These are phyloP conservation scores for Eupleurogrammus muticus DNA, from an alignment of 2,797 vertebrate genomes.

Conservation along the genomic window DNA sequence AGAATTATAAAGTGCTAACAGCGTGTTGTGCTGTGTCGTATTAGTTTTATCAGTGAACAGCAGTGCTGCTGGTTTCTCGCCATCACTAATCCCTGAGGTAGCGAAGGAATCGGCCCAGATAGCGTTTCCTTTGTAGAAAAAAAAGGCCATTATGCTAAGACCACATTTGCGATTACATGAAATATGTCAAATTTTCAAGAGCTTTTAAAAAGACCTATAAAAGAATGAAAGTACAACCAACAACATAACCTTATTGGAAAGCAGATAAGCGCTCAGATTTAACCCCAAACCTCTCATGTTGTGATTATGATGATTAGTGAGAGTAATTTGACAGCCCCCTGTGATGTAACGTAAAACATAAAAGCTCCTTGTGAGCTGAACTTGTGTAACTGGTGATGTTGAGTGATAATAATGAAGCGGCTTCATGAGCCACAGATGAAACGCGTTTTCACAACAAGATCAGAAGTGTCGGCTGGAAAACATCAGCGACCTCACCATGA, in stretches of 20 bases:
- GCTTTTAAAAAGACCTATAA: not conserved
- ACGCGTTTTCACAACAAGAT: slow-evolving; percentile 44
- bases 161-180: slow-evolving; percentile 2
- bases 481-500: slow-evolving; percentile 50
- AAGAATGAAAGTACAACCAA: not conserved
- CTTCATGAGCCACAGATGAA: slow-evolving; percentile 57
- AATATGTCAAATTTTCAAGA: not conserved
- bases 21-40: not conserved
- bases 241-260: slow-evolving; percentile 18
- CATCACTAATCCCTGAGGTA: slow-evolving; percentile 14
- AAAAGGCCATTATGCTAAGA: not conserved
- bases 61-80: slow-evolving; percentile 9
- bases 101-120: not conserved
- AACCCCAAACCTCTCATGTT: slow-evolving; percentile 47
- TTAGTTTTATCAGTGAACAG: not conserved
- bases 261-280: slow-evolving; percentile 34
- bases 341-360: slow-evolving; percentile 47
- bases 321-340: slow-evolving; percentile 29
- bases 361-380: slow-evolving; percentile 38
- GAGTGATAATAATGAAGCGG: slow-evolving; percentile 46
- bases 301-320: slow-evolving; percentile 26
- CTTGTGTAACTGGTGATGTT: slow-evolving; percentile 56
- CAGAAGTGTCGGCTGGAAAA: slow-evolving; percentile 50
- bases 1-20: not conserved
- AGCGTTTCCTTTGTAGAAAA: slow-evolving; percentile 8